These are phyloP conservation scores for Halcyon badia DNA, from an alignment of 2,797 vertebrate species.

Conservation along the genomic window DNA sequence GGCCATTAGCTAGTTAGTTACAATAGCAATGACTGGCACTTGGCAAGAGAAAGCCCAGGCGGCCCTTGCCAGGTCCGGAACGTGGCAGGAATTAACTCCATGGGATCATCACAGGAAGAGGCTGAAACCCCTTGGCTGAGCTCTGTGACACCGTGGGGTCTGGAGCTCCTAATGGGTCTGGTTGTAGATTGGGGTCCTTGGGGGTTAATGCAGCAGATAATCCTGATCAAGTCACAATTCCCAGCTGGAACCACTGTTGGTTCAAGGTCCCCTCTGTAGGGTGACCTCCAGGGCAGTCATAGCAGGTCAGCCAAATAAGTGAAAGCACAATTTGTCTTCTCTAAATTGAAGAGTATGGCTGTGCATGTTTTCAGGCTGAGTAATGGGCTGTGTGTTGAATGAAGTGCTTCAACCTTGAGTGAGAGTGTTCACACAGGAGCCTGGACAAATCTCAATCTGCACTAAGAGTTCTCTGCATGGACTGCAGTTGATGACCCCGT, in stretches of 20 bases:
- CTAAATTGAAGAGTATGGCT: neutral
- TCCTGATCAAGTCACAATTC: neutral
- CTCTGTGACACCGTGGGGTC: neutral
- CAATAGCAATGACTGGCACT: constrained; percentile 12
- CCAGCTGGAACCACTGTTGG: neutral
- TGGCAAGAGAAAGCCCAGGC: neutral
- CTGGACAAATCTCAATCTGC: neutral
- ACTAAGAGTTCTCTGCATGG: neutral
- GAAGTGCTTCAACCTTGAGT: neutral
- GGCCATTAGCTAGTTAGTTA: constrained; percentile 3
- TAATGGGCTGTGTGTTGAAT: neutral
- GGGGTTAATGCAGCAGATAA: neutral
- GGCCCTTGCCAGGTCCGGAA: neutral
- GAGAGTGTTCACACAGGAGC: neutral
- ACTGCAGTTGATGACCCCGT: neutral
- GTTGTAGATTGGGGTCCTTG: neutral
- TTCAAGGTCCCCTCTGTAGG: neutral
- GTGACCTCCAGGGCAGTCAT: neutral
- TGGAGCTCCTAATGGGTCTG: fast-evolving
- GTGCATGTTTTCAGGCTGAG: neutral
- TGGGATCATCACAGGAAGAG: neutral
- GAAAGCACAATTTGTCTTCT: neutral
- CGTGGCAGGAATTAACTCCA: neutral
- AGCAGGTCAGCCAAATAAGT: neutral
- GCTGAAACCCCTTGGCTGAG: neutral